These are phyloP conservation scores for Atherix ibis DNA, from an alignment of 2,888 invertebrate genomes.

Conservation along the genomic window DNA sequence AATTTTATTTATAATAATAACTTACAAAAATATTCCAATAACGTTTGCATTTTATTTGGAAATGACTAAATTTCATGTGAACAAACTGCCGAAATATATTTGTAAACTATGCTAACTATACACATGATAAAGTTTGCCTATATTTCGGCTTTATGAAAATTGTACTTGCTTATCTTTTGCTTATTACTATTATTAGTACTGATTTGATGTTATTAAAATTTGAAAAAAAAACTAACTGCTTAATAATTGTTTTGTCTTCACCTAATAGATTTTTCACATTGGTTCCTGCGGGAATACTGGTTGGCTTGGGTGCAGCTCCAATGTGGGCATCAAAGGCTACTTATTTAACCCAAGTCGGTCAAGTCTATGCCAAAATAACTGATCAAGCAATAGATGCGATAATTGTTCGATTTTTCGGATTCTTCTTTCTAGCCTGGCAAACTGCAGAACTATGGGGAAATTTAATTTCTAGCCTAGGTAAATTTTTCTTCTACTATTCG, in stretches of 20 bases:
- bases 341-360: conserved; percentile 87
- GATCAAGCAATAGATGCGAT: conserved; percentile 80
- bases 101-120: too few relatives aligned
- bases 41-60: too few relatives aligned
- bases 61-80: too few relatives aligned
- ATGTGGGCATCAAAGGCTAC: conserved; percentile 99
- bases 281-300: conserved; percentile 81
- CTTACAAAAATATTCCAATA: too few relatives aligned
- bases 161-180: too few relatives aligned
- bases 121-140: too few relatives aligned
- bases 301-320: conserved; percentile 89
- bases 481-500: too few relatives aligned
- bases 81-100: too few relatives aligned
- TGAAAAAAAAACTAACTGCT: background rate
- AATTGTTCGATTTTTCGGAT: conserved; percentile 92
- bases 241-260: conserved; percentile 2
- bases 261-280: conserved; percentile 76
- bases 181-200: too few relatives aligned
- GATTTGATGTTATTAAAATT: background rate
- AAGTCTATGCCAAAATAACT: conserved; percentile 75
- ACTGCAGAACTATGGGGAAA: conserved; percentile 95
- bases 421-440: conserved; percentile 97
- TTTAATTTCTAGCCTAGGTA: conserved; percentile 70
- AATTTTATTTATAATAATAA: too few relatives aligned
- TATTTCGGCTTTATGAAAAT: too few relatives aligned